Percentiles rank a stretch among this genome's conserved stretches.
Conservation (phyloP, 2,888 invertebrate genomes). For the Agriopis leucophaearia region DNA sequence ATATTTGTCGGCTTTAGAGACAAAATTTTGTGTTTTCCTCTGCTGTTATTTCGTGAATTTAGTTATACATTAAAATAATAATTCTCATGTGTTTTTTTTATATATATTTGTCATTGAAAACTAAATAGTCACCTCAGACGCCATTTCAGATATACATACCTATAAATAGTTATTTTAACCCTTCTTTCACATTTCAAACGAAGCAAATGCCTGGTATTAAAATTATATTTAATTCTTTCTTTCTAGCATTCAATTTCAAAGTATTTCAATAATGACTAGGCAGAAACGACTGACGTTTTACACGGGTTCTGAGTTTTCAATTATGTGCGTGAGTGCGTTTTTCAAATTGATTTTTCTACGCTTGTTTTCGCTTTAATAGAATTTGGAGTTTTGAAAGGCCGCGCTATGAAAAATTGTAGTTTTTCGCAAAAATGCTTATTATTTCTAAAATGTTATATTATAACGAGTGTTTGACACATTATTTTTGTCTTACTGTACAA, state of each 20-base stretch:
- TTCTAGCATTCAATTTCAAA: background rate
- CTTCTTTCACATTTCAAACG: background rate
- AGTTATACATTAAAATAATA: no score
- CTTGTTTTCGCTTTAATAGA: constrained; percentile 19
- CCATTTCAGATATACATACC: background rate
- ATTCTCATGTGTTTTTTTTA: no score
- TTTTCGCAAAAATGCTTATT: background rate
- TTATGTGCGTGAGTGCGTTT: constrained; percentile 24
- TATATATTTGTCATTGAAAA: no score
- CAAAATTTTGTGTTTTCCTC: no score
- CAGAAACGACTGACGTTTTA: constrained; percentile 27
- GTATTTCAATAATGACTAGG: constrained; percentile 27
- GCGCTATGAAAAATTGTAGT: background rate
- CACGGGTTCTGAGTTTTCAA: constrained; percentile 29
- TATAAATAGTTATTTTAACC: background rate
- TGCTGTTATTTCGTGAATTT: no score
- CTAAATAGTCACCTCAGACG: background rate
- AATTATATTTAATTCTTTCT: no score
- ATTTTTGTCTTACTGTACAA: background rate
- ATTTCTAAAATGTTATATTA: background rate
- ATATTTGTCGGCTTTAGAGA: no score
- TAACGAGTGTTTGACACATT: background rate
- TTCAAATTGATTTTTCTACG: constrained; percentile 29
- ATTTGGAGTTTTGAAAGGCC: constrained; percentile 17
- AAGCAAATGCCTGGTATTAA: background rate